Evolutionary conservation across 2,888 invertebrate species (phyloP), one percentile per base, ranked within the genome.

Genomic region (Taphrorychus bicolor): DNA sequence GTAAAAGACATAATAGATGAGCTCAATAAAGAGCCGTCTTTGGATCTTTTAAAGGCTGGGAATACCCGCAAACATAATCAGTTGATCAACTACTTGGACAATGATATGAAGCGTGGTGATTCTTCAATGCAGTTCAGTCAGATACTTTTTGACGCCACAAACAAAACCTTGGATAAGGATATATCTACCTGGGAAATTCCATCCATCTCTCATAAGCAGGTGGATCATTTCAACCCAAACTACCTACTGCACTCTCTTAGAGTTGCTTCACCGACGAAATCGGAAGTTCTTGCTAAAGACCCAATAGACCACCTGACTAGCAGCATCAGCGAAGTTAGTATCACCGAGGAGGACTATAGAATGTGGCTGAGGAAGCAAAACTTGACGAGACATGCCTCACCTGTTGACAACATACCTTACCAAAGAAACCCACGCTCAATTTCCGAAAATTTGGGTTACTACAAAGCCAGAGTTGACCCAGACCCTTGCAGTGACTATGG

Each of bases 291-390:
- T 3, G 49, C 56, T 3, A n/a, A n/a, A n/a, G n/a, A n/a, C n/a
- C 11, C 3, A 19, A 9, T 19, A 5, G 23, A 41, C 18, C 48
- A 49, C 41, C 42, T 58, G 22, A 24, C 7, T n/a, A 16, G 4
- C 17, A 65, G 18, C 14, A 5, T 11, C 2, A 68, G 63, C 17
- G 49, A 59, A 11, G 14, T 51, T n/a, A 64, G 63, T 23, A 24
- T 59, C 14, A 60, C 59, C 4, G 69, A 69, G 5, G 60, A 69
- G 19, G 69, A 69, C 11, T 69, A 69, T 42, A 32, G 17, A 48
- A 56, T 9, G 21, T 69, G 69, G 69, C 18, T 69, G 7, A 69
- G 40, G n/a, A 19, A 64, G 18, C 42, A 58, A 16, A 59, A 69
- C 23, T 60, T 56, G 62, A 5, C 17, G 2, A 64, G 52, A 18